Conservation (phyloP, 2,888 invertebrate genomes). For the Erannis defoliaria region DNA sequence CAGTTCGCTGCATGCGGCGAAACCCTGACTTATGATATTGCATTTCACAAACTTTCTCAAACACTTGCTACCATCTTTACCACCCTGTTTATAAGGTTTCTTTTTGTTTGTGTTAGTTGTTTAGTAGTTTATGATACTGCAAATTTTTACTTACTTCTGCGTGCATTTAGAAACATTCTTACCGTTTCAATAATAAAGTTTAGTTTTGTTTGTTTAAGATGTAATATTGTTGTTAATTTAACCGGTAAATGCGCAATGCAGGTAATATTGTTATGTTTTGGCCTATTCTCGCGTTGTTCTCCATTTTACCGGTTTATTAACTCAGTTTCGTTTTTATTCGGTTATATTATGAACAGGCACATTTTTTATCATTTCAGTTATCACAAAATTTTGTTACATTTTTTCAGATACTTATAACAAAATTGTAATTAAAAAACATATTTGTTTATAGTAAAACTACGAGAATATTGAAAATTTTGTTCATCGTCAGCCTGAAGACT, state of each 20-base stretch:
- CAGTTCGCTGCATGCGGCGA: slow-evolving; percentile 49
- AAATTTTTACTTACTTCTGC: neutral
- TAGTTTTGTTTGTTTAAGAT: neutral
- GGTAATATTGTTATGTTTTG: slow-evolving; percentile 44
- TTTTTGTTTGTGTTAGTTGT: slow-evolving; percentile 9
- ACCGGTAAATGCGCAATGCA: slow-evolving; percentile 59
- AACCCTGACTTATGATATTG: slow-evolving; percentile 51
- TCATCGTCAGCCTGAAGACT: too few relatives aligned
- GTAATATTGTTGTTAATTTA: slow-evolving; percentile 36
- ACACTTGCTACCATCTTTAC: slow-evolving; percentile 32
- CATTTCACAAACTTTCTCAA: slow-evolving; percentile 38
- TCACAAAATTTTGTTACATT: too few relatives aligned
- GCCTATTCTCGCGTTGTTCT: slow-evolving; percentile 46
- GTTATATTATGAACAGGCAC: slow-evolving; percentile 14
- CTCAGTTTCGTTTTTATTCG: slow-evolving; percentile 25
- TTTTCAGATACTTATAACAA: too few relatives aligned
- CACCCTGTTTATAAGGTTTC: neutral
- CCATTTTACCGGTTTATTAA: slow-evolving; percentile 47
- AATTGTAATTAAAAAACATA: too few relatives aligned
- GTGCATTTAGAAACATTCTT: slow-evolving; percentile 7
- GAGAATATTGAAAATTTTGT: too few relatives aligned
- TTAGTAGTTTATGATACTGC: neutral
- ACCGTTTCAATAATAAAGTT: neutral
- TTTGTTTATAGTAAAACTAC: too few relatives aligned
- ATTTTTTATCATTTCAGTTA: slow-evolving; percentile 1